Conservation (phyloP, 2,797 vertebrate genomes). For the Eleutherodactylus coqui region DNA sequence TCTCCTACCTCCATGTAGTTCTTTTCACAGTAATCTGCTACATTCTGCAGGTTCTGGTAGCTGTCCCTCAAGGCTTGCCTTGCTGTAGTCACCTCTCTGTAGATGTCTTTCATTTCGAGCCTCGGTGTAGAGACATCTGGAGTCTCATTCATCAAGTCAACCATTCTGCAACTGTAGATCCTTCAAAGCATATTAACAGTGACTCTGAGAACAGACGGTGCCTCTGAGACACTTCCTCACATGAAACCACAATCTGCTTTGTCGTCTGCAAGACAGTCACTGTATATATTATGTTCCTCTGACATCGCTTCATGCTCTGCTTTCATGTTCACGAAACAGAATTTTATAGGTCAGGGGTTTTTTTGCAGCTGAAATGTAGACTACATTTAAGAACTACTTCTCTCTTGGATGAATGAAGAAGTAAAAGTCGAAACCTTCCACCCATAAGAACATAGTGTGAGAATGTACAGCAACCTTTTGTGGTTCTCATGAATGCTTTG, state of each 20-base stretch:
- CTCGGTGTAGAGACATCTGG: slow-evolving; percentile 22
- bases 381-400: not conserved
- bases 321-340: not conserved
- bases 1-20: slow-evolving; percentile 58
- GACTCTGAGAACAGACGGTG: slow-evolving; percentile 47
- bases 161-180: slow-evolving; percentile 17
- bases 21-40: slow-evolving; percentile 60
- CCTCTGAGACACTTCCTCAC: slow-evolving; percentile 57
- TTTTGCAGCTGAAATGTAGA: not conserved
- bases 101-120: slow-evolving; percentile 16
- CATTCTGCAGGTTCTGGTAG: slow-evolving; percentile 47
- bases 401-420: not conserved
- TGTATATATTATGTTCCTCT: not conserved
- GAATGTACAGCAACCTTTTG: not conserved
- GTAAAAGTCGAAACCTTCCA: not conserved
- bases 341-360: not conserved
- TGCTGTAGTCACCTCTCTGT: slow-evolving; percentile 20
- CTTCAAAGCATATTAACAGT: not conserved
- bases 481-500: not conserved
- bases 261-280: not conserved
- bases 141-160: slow-evolving; percentile 21
- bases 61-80: slow-evolving; percentile 50
- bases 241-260: slow-evolving; percentile 53
- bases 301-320: slow-evolving; percentile 2
- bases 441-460: not conserved